These are phyloP conservation scores for Serripes groenlandicus DNA, from an alignment of 2,888 invertebrate species.

Conservation along the genomic window DNA sequence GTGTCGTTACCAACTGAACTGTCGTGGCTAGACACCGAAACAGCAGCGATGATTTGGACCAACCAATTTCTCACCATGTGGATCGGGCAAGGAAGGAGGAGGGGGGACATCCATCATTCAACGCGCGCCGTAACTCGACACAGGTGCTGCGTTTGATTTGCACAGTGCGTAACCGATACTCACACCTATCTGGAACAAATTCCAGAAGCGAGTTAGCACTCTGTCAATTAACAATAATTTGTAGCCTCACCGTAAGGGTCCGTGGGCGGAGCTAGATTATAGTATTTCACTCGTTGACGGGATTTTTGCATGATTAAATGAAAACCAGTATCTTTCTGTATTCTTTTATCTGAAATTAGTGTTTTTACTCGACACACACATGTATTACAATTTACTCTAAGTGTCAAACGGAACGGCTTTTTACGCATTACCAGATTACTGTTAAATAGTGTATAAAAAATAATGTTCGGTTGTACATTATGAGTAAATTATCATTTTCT, in stretches of 20 bases:
- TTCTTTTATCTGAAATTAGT: not conserved
- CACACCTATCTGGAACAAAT: conserved; percentile 25
- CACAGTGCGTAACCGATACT: conserved; percentile 24
- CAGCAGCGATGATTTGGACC: too few species aligned
- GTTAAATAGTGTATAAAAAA: too few species aligned
- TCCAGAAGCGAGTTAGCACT: conserved; percentile 25
- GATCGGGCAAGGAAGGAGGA: not conserved
- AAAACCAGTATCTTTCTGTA: not conserved
- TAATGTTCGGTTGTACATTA: too few species aligned
- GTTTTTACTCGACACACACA: too few species aligned
- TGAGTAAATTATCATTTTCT: too few species aligned
- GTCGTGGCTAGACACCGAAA: too few species aligned
- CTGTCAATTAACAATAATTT: conserved; percentile 43
- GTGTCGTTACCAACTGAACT: too few species aligned
- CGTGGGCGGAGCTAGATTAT: conserved; percentile 16
- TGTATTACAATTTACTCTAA: too few species aligned
- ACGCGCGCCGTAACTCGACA: conserved; percentile 24
- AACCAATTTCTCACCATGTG: too few species aligned
- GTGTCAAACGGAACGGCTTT: too few species aligned
- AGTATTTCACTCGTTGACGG: conserved; percentile 3
- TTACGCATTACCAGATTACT: too few species aligned
- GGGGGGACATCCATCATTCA: conserved; percentile 15
- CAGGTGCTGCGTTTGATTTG: conserved; percentile 30
- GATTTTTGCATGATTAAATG: not conserved
- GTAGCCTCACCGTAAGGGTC: conserved; percentile 10